Percentiles rank a stretch among this genome's conserved stretches.
Evolutionary conservation across 2,113 vertebrate species (phyloP).

Genomic region (Antennarius striatus): DNA sequence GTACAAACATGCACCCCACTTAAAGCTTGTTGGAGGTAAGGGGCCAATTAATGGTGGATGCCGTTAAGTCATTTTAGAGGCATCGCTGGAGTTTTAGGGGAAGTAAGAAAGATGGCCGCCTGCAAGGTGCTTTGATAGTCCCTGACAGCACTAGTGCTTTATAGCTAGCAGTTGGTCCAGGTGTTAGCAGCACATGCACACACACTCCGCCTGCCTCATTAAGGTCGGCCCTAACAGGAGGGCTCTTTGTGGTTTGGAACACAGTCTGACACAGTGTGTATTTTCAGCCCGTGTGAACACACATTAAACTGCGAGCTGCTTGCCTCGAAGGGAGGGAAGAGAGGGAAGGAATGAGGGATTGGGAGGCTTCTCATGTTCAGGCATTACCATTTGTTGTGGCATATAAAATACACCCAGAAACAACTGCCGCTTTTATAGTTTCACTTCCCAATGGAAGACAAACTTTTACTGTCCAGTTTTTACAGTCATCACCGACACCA

Average conservation of each 20-base stretch:
- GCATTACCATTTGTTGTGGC: slow-evolving; percentile 59
- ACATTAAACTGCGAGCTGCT: slow-evolving; percentile 44
- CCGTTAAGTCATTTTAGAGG: slow-evolving; percentile 69
- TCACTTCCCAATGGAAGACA: slow-evolving; percentile 42
- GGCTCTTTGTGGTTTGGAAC: slow-evolving; percentile 55
- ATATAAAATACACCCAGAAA: slow-evolving; percentile 61
- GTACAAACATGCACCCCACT: slow-evolving; percentile 25
- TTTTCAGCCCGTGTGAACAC: slow-evolving; percentile 53
- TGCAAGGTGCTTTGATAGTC: slow-evolving; percentile 68
- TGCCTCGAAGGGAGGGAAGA: slow-evolving; percentile 41
- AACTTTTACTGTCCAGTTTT: slow-evolving; percentile 52
- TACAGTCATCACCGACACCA: slow-evolving; percentile 50
- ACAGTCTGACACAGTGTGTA: slow-evolving; percentile 41
- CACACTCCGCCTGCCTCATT: slow-evolving; percentile 65
- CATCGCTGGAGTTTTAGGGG: slow-evolving; percentile 62
- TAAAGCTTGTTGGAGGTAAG: slow-evolving; percentile 47
- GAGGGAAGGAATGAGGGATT: slow-evolving; percentile 34
- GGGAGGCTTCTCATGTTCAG: slow-evolving; percentile 47
- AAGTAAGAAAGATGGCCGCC: slow-evolving; percentile 68
- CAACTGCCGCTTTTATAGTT: slow-evolving; percentile 62
- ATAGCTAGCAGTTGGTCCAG: slow-evolving; percentile 74
- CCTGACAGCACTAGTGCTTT: slow-evolving; percentile 61
- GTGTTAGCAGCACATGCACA: slow-evolving; percentile 58
- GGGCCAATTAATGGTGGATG: slow-evolving; percentile 68
- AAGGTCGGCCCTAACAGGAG: slow-evolving; percentile 55